A percentile compares a stretch with the other conserved stretches of the same genome.
These are phyloP conservation scores for Poeciliopsis paucimaculata DNA, from an alignment of 2,797 vertebrate species.

Conservation along the genomic window DNA sequence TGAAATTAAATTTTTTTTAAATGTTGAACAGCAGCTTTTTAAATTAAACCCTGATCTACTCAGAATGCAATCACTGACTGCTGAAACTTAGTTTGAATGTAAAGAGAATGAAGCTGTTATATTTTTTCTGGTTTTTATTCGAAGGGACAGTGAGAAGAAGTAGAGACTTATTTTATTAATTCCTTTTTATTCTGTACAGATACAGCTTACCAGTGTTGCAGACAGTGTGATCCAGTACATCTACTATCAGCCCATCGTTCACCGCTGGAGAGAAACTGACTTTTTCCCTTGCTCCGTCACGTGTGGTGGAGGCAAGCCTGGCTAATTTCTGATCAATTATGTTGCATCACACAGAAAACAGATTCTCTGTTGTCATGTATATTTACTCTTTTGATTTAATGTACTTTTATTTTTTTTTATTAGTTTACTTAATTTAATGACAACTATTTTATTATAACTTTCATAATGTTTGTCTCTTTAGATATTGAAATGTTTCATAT, in stretches of 20 bases:
- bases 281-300: slow-evolving; percentile 97
- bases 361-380: not conserved
- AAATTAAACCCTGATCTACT: not conserved
- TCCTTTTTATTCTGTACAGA: slow-evolving; percentile 71
- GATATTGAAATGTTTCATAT: not conserved
- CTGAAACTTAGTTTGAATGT: not conserved
- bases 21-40: not conserved
- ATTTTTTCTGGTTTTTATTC: not conserved
- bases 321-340: not conserved
- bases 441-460: not conserved
- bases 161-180: not conserved
- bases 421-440: not conserved
- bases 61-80: not conserved
- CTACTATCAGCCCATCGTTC: slow-evolving; percentile 95
- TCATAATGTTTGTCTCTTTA: not conserved
- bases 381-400: not conserved
- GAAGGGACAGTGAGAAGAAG: not conserved
- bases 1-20: not conserved
- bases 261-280: slow-evolving; percentile 96
- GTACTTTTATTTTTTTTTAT: not conserved
- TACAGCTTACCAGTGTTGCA: slow-evolving; percentile 77
- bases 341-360: not conserved
- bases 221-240: slow-evolving; percentile 94
- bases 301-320: slow-evolving; percentile 91
- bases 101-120: not conserved